Evolutionary conservation across 1,140 invertebrate genomes (phyloP).

Genomic region (Fopius arisanus): DNA sequence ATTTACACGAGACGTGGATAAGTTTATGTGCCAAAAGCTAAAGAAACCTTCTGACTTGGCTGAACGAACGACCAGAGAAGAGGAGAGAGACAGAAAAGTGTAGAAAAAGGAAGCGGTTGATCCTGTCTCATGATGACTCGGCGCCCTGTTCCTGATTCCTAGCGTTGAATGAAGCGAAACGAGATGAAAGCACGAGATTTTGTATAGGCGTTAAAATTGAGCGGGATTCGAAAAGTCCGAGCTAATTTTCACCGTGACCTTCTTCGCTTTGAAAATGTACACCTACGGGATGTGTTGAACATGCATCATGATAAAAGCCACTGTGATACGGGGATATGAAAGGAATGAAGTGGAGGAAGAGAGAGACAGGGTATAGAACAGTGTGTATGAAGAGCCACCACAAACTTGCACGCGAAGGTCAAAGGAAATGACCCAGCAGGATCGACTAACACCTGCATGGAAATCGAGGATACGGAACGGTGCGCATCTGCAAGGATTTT

Average conservation of each 20-base stretch:
- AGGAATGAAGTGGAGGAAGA: not conserved
- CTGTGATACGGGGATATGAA: not conserved
- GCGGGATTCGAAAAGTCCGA: not conserved
- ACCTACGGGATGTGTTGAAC: not conserved
- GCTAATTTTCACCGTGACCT: not conserved
- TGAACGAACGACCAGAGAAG: not conserved
- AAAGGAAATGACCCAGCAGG: conserved; percentile 30
- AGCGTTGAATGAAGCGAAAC: conserved; percentile 5
- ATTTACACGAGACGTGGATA: conserved; percentile 1
- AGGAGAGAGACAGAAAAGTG: not conserved
- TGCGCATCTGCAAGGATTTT: conserved; percentile 22
- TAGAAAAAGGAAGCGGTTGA: not conserved
- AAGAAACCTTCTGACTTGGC: not conserved
- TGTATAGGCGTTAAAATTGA: not conserved
- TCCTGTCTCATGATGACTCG: not conserved
- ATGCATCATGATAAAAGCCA: not conserved
- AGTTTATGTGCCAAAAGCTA: conserved; percentile 5
- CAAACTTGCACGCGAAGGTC: conserved; percentile 22
- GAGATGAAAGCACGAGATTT: conserved; percentile 5
- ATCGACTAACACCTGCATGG: conserved; percentile 24
- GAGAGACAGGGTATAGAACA: not conserved
- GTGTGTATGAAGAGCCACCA: not conserved
- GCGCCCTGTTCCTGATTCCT: conserved; percentile 1
- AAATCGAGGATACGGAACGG: conserved; percentile 24
- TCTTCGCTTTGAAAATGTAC: not conserved